phyloP scores from a whole-genome alignment of 2,797 vertebrate species.

The Caiman crocodilus region DNA sequence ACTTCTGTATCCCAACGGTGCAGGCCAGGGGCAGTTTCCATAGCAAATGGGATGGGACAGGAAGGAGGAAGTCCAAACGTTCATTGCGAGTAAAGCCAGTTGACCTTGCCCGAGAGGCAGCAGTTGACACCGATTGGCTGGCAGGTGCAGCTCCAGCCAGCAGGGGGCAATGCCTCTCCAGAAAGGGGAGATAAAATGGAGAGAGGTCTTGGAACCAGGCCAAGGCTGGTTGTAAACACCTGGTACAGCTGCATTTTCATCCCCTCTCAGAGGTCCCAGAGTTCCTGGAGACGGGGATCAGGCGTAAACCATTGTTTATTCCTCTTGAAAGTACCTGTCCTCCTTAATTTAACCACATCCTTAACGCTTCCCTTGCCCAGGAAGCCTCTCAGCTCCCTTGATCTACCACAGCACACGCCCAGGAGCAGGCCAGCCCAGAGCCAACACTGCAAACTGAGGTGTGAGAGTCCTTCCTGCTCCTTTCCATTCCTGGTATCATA shows the following conservation, averaged over 20 bases:
- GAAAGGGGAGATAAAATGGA: neutral
- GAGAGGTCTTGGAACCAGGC: neutral
- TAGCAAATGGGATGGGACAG: neutral
- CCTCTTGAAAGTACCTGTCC: slow-evolving; percentile 5
- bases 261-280: neutral
- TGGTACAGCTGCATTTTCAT: neutral
- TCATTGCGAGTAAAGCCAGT: neutral
- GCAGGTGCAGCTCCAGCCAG: neutral
- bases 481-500: slow-evolving; percentile 28
- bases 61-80: neutral
- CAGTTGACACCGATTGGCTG: neutral
- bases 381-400: slow-evolving; percentile 41
- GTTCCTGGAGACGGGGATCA: neutral
- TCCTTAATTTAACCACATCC: slow-evolving; percentile 62
- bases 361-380: slow-evolving; percentile 56
- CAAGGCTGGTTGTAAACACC: neutral
- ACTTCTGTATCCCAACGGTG: rapidly evolving
- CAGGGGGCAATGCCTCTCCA: slow-evolving; percentile 3
- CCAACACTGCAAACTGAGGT: neutral
- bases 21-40: neutral
- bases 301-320: slow-evolving; percentile 11
- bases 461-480: neutral
- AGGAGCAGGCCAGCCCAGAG: neutral
- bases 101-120: neutral
- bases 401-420: slow-evolving; percentile 42